Percentiles rank a stretch among this genome's conserved stretches.
phyloP scores from a whole-genome alignment of 2,113 vertebrate species.

The Pseudopipra pipra region DNA sequence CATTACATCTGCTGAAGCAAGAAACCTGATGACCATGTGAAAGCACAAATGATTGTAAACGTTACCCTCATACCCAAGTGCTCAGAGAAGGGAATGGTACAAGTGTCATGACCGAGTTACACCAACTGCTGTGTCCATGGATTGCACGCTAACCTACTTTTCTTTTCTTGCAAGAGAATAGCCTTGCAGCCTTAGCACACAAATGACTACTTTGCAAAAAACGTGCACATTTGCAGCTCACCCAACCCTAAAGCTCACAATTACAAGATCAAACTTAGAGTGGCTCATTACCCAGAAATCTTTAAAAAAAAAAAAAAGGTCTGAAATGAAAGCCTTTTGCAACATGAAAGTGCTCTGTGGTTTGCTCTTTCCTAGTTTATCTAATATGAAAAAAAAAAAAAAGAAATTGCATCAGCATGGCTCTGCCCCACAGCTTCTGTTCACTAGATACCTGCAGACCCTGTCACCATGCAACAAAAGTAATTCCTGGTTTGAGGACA shows the following conservation, averaged over 20 bases:
- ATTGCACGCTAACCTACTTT: not conserved
- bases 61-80: not conserved
- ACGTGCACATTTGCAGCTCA: not conserved
- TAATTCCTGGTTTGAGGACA: not conserved
- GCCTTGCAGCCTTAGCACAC: not conserved
- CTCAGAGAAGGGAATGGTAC: not conserved
- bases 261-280: not conserved
- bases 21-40: not conserved
- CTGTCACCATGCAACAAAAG: not conserved
- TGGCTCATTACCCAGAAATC: not conserved
- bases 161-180: not conserved
- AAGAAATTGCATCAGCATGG: not conserved
- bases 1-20: not conserved
- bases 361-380: not conserved
- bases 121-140: not conserved
- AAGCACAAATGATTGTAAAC: not conserved
- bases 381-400: not conserved
- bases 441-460: not conserved
- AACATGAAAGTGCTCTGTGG: not conserved
- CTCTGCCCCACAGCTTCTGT: not conserved
- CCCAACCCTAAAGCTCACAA: conserved; percentile 16
- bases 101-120: not conserved
- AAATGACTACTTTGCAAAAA: not conserved
- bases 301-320: not conserved
- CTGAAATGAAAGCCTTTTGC: not conserved